Percentiles rank a stretch among this genome's conserved stretches.
Conservation (phyloP, 2,888 invertebrate species). For the Empis stercorea region DNA sequence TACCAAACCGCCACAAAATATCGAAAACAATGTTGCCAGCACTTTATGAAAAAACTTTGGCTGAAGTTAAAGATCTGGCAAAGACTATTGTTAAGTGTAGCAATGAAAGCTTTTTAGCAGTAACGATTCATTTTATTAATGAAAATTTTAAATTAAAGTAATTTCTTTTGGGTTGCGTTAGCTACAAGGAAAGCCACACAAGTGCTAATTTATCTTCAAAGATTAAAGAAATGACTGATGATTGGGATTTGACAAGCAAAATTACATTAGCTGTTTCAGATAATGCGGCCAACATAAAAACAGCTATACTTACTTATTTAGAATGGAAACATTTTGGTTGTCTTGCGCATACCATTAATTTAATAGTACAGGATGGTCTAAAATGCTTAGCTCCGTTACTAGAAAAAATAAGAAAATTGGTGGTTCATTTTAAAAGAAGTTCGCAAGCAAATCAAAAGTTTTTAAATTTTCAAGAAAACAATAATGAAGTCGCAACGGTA, state of each 20-base stretch:
- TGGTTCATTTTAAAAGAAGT: constrained; percentile 17
- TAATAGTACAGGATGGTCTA: constrained; percentile 11
- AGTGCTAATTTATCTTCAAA: constrained; percentile 11
- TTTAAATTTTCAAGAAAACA: constrained; percentile 19
- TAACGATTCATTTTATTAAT: constrained; percentile 18
- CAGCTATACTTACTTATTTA: constrained; percentile 12
- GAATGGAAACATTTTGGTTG: constrained; percentile 15
- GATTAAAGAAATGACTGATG: constrained; percentile 14
- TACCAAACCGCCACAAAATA: constrained; percentile 13
- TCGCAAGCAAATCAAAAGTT: constrained; percentile 14
- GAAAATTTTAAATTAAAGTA: constrained; percentile 17
- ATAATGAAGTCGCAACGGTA: neutral
- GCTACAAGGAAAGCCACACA: constrained; percentile 16
- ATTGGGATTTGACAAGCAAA: constrained; percentile 19
- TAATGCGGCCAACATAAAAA: constrained; percentile 11
- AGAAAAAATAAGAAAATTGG: neutral
- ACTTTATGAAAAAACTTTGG: constrained; percentile 12
- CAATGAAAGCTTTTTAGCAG: constrained; percentile 19
- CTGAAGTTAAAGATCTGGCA: constrained; percentile 11
- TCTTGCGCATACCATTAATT: constrained; percentile 14
- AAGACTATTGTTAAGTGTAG: constrained; percentile 11
- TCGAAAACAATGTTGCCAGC: constrained; percentile 19
- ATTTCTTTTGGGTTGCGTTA: constrained; percentile 15
- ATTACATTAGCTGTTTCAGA: constrained; percentile 18
- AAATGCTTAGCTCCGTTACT: neutral